phyloP scores from a whole-genome alignment of 1,140 invertebrate species.

The Colletes latitarsis region DNA sequence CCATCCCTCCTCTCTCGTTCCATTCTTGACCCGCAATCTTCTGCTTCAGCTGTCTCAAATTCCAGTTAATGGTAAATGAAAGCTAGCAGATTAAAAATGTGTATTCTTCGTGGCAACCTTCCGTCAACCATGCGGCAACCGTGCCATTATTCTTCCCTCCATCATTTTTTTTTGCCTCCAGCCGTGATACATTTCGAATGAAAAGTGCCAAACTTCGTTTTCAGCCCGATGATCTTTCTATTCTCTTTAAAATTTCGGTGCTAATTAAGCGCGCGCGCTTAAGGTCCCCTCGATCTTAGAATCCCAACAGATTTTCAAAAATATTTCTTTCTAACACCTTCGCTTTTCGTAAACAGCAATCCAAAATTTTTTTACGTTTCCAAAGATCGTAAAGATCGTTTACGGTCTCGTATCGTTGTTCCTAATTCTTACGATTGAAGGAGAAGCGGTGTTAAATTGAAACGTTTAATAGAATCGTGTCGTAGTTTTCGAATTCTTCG shows the following conservation, averaged over 20 bases:
- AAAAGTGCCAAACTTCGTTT: conserved; percentile 19
- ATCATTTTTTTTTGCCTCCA: neutral
- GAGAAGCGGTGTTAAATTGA: neutral
- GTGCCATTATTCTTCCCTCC: neutral
- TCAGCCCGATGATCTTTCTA: neutral
- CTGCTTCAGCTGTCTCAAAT: conserved; percentile 70
- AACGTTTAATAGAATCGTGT: neutral
- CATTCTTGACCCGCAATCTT: conserved; percentile 20
- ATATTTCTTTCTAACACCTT: too few species aligned
- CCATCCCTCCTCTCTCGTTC: neutral
- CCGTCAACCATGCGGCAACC: conserved; percentile 11
- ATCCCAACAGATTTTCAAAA: too few species aligned
- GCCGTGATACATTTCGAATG: conserved; percentile 1
- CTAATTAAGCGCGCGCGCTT: too few species aligned
- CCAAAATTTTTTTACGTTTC: too few species aligned
- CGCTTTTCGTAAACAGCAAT: too few species aligned
- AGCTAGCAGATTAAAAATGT: conserved; percentile 75
- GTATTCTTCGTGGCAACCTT: conserved; percentile 67
- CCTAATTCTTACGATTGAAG: too few species aligned
- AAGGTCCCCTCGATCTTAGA: too few species aligned
- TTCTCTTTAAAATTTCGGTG: neutral
- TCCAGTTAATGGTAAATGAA: conserved; percentile 66
- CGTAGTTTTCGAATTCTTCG: neutral
- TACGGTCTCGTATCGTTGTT: too few species aligned
- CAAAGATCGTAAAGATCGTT: too few species aligned